Evolutionary conservation across 2,113 vertebrate genomes (phyloP), one percentile per base, ranked within the genome.

Genomic region (Heloderma charlesbogerti): DNA sequence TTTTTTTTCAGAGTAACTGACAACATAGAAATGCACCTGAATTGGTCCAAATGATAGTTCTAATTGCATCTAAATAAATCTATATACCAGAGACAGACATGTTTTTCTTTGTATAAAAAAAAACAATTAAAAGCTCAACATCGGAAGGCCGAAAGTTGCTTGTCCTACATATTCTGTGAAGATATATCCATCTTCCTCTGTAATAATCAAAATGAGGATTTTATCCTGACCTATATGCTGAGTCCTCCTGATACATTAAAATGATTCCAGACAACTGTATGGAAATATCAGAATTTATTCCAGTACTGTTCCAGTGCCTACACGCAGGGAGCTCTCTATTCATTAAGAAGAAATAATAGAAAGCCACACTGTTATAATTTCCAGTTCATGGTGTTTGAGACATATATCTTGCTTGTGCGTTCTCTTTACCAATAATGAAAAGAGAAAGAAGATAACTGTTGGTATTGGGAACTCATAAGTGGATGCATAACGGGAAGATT

Each of bases 21-120:
- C 43, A 89, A 84, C 37, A 87, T 69, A 86, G 86, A 94, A 84
- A 92, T 45, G 40, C 22, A 92, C 84, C 60, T 87, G 92, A 34
- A 91, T 40, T 48, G 90, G 43, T 93, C 95, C 84, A 95, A 95
- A 81, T 72, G 87, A 93, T 93, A 86, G 94, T 75, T 90, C 84
- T 34, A 16, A 92, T 89, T 94, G 78, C 34, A 92, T 78, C 72
- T 88, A 92, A 89, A 93, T 92, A 94, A 48, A 92, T 87, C 60
- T 92, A 74, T 78, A 78, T 45, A 1, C 1, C 6, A 92, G 20
- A 93, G 5, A 80, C 91, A 89, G 6, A 88, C 84, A 20, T 74
- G 15, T 78, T 80, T 94, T 93, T 92, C 34, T 3, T 54, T 91
- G 88, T 90, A 88, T n/a, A 90, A 79, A 86, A 83, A 34, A 3